Conservation (phyloP, 2,797 vertebrate genomes). For the Dryobates pubescens region DNA sequence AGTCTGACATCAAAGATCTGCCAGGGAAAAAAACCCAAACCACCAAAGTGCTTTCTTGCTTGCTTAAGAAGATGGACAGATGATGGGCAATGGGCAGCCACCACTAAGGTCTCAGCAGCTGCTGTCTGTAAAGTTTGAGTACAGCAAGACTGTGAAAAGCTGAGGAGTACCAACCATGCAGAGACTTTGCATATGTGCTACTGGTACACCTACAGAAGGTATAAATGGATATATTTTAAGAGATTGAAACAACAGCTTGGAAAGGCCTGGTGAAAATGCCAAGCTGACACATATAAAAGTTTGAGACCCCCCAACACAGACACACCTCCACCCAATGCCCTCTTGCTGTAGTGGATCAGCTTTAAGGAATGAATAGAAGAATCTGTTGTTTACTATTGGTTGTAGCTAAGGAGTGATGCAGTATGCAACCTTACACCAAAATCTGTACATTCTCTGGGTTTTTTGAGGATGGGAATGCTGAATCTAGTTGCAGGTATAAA, state of each 20-base stretch:
- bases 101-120: background rate
- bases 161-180: background rate
- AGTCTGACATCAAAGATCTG: background rate
- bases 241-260: background rate
- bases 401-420: background rate
- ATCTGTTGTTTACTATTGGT: background rate
- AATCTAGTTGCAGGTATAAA: background rate
- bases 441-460: background rate
- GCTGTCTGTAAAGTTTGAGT: background rate
- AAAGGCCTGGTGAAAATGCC: background rate
- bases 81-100: background rate
- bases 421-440: background rate
- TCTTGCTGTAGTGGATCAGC: background rate
- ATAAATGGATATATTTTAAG: background rate
- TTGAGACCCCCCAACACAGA: background rate
- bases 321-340: background rate
- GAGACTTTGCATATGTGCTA: background rate
- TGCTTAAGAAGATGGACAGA: background rate
- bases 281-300: background rate
- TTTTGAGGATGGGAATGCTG: background rate
- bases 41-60: background rate
- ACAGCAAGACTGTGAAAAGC: constrained; percentile 11
- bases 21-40: background rate
- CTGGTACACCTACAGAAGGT: background rate
- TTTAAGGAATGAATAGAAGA: background rate